Base-by-base conservation (phyloP, 2,113 vertebrate species). In the Neopipo cinnamomea region DNA sequence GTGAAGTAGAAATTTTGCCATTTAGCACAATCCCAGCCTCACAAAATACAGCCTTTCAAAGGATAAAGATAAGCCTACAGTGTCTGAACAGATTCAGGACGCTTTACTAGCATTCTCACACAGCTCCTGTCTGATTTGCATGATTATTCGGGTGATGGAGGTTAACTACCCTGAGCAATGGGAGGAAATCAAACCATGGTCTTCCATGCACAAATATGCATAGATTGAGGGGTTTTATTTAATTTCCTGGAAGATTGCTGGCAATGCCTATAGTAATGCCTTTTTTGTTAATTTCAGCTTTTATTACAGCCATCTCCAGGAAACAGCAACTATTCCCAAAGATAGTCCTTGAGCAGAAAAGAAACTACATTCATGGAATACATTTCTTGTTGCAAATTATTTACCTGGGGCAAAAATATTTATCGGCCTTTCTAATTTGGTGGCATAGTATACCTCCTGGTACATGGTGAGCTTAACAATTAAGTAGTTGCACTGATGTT, bases 1-100 rank as follows among this genome's bases (percentile, higher is more conserved):
- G 88, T 70, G 92, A 96, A 96, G 83, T 14, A 94, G 93, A 96
- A 92, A 92, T 95, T 87, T 87, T 95, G 82, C 80, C 80, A 85
- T 89, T 95, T 96, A 95, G 78, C 95, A 66, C 77, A 79, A 91
- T 95, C 73, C 71, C 83, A 91, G 80, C 76, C 91, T 89, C 70
- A 88, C 80, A 94, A 95, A 88, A 91, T 87, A 92, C 73, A 93
- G 52, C 41, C 24, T 92, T 93, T 74, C 18, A 46, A 65, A 87
- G 58, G 80, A 78, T 89, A 92, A 96, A 85, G 92, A 86, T 86
- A 84, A 91, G 41, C 68, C 53, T 74, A 71, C 20, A 7, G n/a
- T 78, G 70, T 84, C 88, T 95, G 88, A 93, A 78, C 31, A 71
- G 70, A 89, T 81, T 81, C 49, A 50, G 91, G 91, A 72, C 8